These are phyloP conservation scores for Myathropa florea DNA, from an alignment of 2,888 invertebrate species.

Conservation along the genomic window DNA sequence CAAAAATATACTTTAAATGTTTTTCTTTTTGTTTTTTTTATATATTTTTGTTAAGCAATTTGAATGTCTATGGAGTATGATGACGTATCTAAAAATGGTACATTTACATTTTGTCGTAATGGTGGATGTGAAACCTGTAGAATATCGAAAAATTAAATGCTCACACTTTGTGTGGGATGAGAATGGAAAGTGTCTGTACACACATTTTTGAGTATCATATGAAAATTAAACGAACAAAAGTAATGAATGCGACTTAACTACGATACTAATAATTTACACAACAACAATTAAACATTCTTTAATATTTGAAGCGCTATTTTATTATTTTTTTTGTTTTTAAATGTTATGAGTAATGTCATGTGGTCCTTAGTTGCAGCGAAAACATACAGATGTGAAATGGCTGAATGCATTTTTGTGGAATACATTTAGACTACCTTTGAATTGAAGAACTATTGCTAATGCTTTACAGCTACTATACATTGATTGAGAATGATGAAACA, in stretches of 20 bases:
- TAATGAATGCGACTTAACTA: background rate
- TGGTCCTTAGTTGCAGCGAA: background rate
- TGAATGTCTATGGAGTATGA: background rate
- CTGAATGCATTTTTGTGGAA: too few relatives aligned
- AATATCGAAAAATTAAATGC: background rate
- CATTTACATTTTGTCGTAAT: constrained; percentile 7
- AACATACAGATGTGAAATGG: background rate
- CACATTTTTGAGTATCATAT: background rate
- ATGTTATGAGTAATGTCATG: background rate
- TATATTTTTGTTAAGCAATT: background rate
- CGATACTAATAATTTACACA: background rate
- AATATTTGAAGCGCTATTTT: background rate
- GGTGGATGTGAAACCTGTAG: constrained; percentile 37
- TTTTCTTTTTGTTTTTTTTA: constrained; percentile 6
- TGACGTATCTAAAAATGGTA: constrained; percentile 7
- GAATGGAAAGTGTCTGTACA: background rate
- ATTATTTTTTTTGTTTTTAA: background rate
- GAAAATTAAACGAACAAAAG: background rate
- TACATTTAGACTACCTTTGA: too few relatives aligned
- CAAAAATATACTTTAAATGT: constrained; percentile 24
- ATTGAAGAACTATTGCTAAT: too few relatives aligned
- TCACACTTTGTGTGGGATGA: background rate
- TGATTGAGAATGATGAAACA: too few relatives aligned
- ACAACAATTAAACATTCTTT: background rate
- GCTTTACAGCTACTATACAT: too few relatives aligned